Conservation (phyloP, 2,113 vertebrate genomes). For the Ciconia boyciana region DNA sequence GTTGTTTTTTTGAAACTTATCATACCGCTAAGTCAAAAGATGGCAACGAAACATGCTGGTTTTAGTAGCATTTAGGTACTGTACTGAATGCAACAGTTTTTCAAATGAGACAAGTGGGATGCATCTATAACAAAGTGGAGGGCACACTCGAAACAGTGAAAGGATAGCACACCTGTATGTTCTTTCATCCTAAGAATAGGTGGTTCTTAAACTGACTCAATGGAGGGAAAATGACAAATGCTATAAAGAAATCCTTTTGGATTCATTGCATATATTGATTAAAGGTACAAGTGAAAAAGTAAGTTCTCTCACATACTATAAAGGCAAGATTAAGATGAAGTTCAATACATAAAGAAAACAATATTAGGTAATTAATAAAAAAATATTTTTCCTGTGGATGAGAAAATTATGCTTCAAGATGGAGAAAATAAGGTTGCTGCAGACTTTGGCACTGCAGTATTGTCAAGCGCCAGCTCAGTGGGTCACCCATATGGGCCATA, state of each 20-base stretch:
- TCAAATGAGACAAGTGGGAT: neutral
- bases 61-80: neutral
- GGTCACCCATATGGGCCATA: neutral
- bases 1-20: neutral
- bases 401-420: neutral
- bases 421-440: neutral
- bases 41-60: neutral
- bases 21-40: neutral
- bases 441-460: neutral
- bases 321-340: neutral
- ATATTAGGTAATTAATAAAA: neutral
- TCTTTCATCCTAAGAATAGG: neutral
- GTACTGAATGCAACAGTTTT: neutral
- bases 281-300: neutral
- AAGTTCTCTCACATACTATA: neutral
- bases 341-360: neutral
- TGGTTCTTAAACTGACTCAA: neutral
- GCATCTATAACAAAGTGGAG: neutral
- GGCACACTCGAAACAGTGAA: neutral
- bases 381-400: accelerated
- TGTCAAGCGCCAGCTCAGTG: neutral
- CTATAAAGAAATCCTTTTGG: neutral
- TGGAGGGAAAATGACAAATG: neutral
- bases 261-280: neutral
- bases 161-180: neutral